A percentile compares a stretch with the other conserved stretches of the same genome.
phyloP scores from a whole-genome alignment of 2,113 vertebrate genomes.

The Oceanites oceanicus region DNA sequence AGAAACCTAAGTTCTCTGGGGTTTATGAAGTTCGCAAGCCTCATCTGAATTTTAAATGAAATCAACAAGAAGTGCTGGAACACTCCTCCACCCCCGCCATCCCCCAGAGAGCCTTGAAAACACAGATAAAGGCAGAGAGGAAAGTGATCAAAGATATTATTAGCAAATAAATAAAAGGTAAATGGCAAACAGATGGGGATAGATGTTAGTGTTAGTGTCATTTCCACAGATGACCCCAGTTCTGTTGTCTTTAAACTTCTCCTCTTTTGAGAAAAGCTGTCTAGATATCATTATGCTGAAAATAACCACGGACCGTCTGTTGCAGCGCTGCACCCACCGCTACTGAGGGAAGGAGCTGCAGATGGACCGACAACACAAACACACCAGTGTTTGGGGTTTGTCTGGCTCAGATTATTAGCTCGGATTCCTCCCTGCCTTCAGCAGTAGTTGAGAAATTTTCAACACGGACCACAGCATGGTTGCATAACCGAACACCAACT shows the following conservation, averaged over 20 bases:
- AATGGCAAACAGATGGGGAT: background rate
- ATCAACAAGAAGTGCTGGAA: background rate
- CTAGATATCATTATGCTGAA: background rate
- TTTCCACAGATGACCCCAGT: background rate
- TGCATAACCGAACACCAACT: background rate
- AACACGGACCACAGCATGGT: background rate
- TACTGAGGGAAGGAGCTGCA: background rate
- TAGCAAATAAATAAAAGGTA: conserved; percentile 13
- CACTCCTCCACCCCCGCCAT: conserved; percentile 2
- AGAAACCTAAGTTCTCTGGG: background rate
- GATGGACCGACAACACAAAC: background rate
- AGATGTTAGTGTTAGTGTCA: background rate
- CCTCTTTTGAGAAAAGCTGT: background rate
- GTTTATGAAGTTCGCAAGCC: background rate
- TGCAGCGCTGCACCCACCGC: background rate
- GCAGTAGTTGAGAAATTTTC: background rate
- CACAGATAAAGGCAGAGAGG: background rate
- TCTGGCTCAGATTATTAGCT: background rate
- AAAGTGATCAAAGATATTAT: background rate
- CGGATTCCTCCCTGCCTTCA: background rate
- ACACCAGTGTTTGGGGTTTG: background rate
- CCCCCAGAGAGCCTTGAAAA: background rate
- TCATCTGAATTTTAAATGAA: conserved; percentile 36
- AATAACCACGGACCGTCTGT: background rate
- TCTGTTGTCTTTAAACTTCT: background rate